Evolutionary conservation across 2,113 vertebrate genomes (phyloP).

Genomic region (Mastomys natalensis): DNA sequence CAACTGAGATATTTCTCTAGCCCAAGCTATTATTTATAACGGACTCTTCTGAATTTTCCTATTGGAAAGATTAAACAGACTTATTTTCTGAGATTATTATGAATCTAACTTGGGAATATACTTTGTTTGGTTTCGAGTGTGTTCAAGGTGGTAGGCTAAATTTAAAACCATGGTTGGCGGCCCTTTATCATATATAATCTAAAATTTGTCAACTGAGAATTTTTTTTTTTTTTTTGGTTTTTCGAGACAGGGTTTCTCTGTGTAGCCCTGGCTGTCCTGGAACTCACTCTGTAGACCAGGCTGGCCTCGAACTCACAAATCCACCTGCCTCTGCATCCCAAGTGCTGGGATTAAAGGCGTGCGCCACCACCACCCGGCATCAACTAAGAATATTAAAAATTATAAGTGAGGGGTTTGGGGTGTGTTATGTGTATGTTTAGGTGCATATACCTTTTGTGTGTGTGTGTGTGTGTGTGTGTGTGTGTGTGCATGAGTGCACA

Average conservation of each 20-base stretch:
- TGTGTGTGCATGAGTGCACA: neutral
- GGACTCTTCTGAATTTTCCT: constrained; percentile 37
- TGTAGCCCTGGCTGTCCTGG: too few species aligned
- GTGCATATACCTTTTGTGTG: neutral
- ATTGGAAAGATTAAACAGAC: neutral
- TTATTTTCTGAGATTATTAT: constrained; percentile 53
- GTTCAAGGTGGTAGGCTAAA: constrained; percentile 30
- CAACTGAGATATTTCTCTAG: neutral
- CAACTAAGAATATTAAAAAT: constrained; percentile 15
- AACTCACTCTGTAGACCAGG: too few species aligned
- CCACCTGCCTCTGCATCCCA: too few species aligned
- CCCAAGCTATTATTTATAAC: neutral
- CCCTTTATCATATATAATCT: constrained; percentile 52
- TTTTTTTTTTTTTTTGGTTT: too few species aligned
- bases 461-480: neutral
- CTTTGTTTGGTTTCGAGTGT: constrained; percentile 45
- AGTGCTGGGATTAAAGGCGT: too few species aligned
- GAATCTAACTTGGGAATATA: neutral
- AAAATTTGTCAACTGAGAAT: constrained; percentile 55
- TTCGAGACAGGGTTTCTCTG: too few species aligned
- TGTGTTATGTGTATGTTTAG: neutral
- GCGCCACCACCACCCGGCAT: too few species aligned
- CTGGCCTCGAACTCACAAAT: too few species aligned
- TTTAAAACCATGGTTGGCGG: constrained; percentile 21
- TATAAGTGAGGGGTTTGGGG: neutral